These are phyloP conservation scores for Jacana jacana DNA, from an alignment of 2,113 vertebrate genomes.

Conservation along the genomic window DNA sequence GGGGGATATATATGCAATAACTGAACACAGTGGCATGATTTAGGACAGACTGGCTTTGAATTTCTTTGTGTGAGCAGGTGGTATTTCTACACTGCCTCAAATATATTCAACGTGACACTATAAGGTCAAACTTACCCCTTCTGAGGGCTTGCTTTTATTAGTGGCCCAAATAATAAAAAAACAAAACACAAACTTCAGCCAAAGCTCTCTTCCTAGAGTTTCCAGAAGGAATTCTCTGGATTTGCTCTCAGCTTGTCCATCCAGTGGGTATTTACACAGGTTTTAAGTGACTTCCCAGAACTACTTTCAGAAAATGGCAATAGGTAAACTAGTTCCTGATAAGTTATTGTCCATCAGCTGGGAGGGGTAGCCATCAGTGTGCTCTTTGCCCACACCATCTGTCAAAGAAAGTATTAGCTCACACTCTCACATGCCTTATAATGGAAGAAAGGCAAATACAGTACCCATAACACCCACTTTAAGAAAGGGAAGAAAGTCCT, in stretches of 20 bases:
- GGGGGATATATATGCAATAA: constrained; percentile 72
- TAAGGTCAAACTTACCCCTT: constrained; percentile 70
- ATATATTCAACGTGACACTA: constrained; percentile 70
- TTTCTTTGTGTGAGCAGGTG: constrained; percentile 71
- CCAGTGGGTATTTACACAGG: not conserved
- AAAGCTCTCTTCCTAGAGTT: constrained; percentile 31
- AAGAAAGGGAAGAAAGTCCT: not conserved
- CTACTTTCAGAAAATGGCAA: not conserved
- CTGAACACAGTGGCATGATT: constrained; percentile 68
- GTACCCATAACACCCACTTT: not conserved
- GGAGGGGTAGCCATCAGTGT: not conserved
- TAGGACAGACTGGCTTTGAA: constrained; percentile 69
- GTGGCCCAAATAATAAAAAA: constrained; percentile 54
- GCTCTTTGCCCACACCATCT: not conserved
- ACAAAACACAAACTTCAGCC: constrained; percentile 45
- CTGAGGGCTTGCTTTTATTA: constrained; percentile 60
- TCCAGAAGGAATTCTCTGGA: constrained; percentile 8
- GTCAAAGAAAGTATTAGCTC: not conserved
- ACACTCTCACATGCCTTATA: not conserved
- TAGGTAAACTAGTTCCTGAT: not conserved
- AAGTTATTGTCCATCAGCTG: not conserved
- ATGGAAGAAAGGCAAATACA: not conserved
- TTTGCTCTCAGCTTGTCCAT: not conserved
- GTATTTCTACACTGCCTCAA: constrained; percentile 64
- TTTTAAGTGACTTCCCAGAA: not conserved